A percentile compares a stretch with the other conserved stretches of the same genome.
These are phyloP conservation scores for Gephyroberyx darwinii DNA, from an alignment of 2,797 vertebrate genomes.

Conservation along the genomic window DNA sequence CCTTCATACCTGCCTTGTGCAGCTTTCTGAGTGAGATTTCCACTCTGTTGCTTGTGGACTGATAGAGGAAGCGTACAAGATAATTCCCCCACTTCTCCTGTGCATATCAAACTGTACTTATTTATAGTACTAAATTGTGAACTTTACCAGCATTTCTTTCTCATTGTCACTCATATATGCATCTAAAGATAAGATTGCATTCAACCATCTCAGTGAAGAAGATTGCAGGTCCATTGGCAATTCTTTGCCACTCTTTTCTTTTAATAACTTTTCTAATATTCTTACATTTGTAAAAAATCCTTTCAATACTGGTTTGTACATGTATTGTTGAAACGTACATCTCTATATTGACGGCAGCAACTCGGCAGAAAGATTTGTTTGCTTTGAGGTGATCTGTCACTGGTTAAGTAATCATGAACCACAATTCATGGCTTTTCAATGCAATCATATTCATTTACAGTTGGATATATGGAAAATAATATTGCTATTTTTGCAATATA, in stretches of 20 bases:
- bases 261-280: too few relatives aligned
- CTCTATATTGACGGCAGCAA: neutral
- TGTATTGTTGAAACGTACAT: neutral
- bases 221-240: neutral
- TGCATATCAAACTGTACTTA: slow-evolving; percentile 42
- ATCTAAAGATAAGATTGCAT: slow-evolving; percentile 29
- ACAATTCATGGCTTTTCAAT: slow-evolving; percentile 3
- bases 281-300: too few relatives aligned
- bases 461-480: neutral
- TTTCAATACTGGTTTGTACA: too few relatives aligned
- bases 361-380: slow-evolving; percentile 32
- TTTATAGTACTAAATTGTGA: slow-evolving; percentile 41
- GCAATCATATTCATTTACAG: neutral
- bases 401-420: slow-evolving; percentile 18
- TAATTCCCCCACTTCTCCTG: slow-evolving; percentile 48
- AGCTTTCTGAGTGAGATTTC: slow-evolving; percentile 52
- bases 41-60: slow-evolving; percentile 49
- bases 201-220: slow-evolving; percentile 10
- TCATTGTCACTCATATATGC: slow-evolving; percentile 19
- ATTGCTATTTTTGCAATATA: neutral
- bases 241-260: neutral
- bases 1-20: slow-evolving; percentile 35
- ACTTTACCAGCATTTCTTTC: slow-evolving; percentile 22
- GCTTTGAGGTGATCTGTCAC: slow-evolving; percentile 42
- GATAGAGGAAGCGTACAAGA: slow-evolving; percentile 34